Base-by-base conservation (phyloP, 2,888 invertebrate genomes). In the Branchellion lobata region DNA sequence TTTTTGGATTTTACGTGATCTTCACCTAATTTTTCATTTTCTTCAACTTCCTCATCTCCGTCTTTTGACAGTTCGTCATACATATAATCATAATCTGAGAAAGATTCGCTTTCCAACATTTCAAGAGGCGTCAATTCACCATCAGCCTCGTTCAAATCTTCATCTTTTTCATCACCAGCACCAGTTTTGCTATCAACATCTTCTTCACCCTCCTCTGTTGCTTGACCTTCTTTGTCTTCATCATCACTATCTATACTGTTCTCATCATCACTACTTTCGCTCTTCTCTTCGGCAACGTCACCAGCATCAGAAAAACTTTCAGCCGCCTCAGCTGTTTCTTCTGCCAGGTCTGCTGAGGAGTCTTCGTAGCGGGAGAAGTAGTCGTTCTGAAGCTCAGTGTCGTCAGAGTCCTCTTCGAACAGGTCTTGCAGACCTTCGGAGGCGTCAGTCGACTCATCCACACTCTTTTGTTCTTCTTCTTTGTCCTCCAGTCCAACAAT, bases 11-110 rank as follows among this genome's bases (percentile, higher is more conserved):
- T 40, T 8, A 40, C 14, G 8, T 40, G 5, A 40, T 40, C 40
- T 8, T 40, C 40, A 40, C 14, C 40, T 40, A 14, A 5, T 14
- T 40, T 14, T 40, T 8, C 40, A 40, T 40, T 40, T 14, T 40
- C 40, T 40, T 40, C 40, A 5, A 40, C n/a, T n/a, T n/a, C 14
- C 40, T 40, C 40, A 40, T 14, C 14, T 40, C 8, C 31, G 83
- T 80, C 27, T 85, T 83, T 27, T 80, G 57, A 21, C 29, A 81
- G 81, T 47, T 80, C 27, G 81, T 85, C 84, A 34, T 84, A 84
- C 51, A 84, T 84, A 21, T 5, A 5, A 40, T 40, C 40, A 14
- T 40, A 40, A 5, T 40, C 40, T 8, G 40, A 40, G 40, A 40
- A 40, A 14, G 5, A 14, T 14, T 40, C 40, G 40, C 14, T 5